Evolutionary conservation across 2,113 vertebrate species (phyloP).

Genomic region (Pycnonotus jocosus): DNA sequence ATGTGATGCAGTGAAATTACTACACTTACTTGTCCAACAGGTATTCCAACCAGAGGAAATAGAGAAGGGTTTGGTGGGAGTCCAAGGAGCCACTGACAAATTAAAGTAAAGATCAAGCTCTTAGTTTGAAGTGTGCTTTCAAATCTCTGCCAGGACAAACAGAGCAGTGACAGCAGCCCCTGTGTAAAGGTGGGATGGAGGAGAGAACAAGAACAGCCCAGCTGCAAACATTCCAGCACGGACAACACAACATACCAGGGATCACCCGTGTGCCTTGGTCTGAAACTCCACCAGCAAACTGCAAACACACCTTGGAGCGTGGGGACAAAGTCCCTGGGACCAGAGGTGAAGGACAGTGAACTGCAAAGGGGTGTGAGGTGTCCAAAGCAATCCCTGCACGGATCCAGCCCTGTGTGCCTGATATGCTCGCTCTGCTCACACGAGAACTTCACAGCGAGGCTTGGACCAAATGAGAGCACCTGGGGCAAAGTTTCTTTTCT

Average conservation of each 20-base stretch:
- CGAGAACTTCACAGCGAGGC: neutral
- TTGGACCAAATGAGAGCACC: constrained; percentile 39
- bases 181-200: neutral
- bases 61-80: neutral
- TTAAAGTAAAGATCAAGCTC: neutral
- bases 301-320: neutral
- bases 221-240: neutral
- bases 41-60: neutral
- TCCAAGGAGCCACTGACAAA: neutral
- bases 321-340: neutral
- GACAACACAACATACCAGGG: fast-evolving
- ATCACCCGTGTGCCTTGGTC: fast-evolving
- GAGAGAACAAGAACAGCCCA: neutral
- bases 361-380: neutral
- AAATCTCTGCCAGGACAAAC: neutral
- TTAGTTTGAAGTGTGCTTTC: neutral
- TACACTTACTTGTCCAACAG: neutral
- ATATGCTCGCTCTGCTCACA: neutral
- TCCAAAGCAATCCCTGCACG: fast-evolving
- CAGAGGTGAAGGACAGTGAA: neutral
- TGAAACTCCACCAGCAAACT: neutral
- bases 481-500: constrained; percentile 63
- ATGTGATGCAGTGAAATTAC: neutral
- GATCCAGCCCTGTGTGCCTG: neutral
- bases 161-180: neutral